Percentiles rank a stretch among this genome's conserved stretches.
phyloP scores from a whole-genome alignment of 2,797 vertebrate species.

The Parauchenoglanis ngamensis region DNA sequence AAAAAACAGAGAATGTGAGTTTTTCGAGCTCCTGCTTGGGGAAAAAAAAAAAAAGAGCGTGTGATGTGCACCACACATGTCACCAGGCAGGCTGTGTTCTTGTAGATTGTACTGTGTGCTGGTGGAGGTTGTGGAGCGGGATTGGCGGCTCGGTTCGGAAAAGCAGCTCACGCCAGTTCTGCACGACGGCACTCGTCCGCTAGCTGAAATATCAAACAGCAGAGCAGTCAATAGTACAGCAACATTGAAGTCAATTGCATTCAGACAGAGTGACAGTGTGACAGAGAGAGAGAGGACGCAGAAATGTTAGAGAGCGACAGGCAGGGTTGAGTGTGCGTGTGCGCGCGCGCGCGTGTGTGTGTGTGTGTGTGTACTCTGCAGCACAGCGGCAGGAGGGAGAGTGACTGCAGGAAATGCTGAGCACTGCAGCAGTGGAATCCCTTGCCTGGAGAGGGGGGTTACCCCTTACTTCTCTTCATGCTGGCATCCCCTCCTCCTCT shows the following conservation, averaged over 20 bases:
- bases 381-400: slow-evolving; percentile 53
- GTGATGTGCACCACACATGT: not conserved
- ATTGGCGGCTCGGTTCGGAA: slow-evolving; percentile 30
- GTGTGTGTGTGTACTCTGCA: slow-evolving; percentile 29
- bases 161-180: slow-evolving; percentile 1
- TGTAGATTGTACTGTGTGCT: not conserved
- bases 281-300: slow-evolving; percentile 2
- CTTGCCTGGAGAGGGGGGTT: slow-evolving; percentile 76
- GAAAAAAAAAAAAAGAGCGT: not conserved
- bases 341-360: slow-evolving; percentile 3
- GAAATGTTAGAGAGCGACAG: not conserved
- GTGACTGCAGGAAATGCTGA: slow-evolving; percentile 68
- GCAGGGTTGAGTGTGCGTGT: not conserved
- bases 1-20: too few relatives aligned
- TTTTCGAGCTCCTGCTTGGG: too few relatives aligned
- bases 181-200: slow-evolving; percentile 63
- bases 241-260: slow-evolving; percentile 76
- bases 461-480: slow-evolving; percentile 63
- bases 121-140: not conserved
- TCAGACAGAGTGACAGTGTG: not conserved
- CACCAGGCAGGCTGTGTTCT: not conserved
- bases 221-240: slow-evolving; percentile 73
- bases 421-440: slow-evolving; percentile 83
- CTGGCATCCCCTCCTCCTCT: slow-evolving; percentile 40
- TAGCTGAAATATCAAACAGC: slow-evolving; percentile 78